Evolutionary conservation across 1,140 invertebrate genomes (phyloP), one percentile per base, ranked within the genome.

Genomic region (Amphibalanus amphitrite): DNA sequence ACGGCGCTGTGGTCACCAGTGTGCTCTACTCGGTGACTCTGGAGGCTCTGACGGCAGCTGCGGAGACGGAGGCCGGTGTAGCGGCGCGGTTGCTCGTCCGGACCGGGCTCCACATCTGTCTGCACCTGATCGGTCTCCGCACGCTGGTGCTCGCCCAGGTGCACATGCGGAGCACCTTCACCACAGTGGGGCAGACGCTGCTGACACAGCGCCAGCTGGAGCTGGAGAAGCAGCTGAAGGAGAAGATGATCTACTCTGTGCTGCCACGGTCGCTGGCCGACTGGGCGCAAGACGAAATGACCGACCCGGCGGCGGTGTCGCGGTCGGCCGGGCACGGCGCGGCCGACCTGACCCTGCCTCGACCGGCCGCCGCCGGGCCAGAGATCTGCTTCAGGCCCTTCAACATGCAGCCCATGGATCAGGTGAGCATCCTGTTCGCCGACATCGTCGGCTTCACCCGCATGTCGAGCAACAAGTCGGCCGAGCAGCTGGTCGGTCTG

Each of bases 361-460:
- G 33, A 38, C 95, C 23, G 87, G 95, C 84, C 75, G 77, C 67
- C 86, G 88, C 73, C 88, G 89, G 74, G 86, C 86, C 72, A 84
- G 72, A 28, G 76, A 86, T 15, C 85, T 81, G 93, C 26, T 95
- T 95, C 78, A 83, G 93, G 70, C 93, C 93, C 3, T 96, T 96
- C 77, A 95, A 94, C 76, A 97, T 97, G 93, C 90, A 91, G 78
- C 88, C 88, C 59, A 96, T 97, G 91, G 81, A 83, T 26, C 80
- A 85, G 76, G 85, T 87, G 28, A 85, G 90, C 79, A 98, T 98
- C 76, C 80, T 98, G n/a, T 98, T 98, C 79, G 95, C 95, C 40
- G 95, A 98, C 79, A 97, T 98, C 78, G 94, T 97, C 28, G 95
- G 95, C 8, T 98, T 98, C 79, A 98, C 95, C 0, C 90, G 88